Conservation (phyloP, 2,888 invertebrate species). For the Aporophyla nigra region DNA sequence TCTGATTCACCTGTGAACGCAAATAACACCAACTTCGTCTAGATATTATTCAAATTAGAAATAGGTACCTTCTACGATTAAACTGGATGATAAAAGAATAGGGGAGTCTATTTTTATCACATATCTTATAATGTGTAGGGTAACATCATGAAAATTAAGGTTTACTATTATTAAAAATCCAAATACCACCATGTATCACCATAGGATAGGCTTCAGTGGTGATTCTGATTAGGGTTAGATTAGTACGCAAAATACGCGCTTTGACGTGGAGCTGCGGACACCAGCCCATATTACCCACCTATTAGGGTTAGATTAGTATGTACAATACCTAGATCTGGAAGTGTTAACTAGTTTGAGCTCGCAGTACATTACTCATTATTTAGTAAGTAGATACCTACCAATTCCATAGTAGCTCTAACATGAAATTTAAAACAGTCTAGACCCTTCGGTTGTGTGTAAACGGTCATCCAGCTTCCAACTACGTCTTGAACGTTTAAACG, state of each 20-base stretch:
- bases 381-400: conserved; percentile 55
- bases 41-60: conserved; percentile 33
- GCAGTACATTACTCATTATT: background rate
- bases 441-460: conserved; percentile 71
- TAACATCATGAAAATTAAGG: background rate
- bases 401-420: conserved; percentile 71
- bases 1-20: background rate
- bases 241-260: background rate
- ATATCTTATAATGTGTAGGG: background rate
- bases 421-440: conserved; percentile 71
- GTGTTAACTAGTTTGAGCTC: background rate
- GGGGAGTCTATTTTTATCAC: background rate
- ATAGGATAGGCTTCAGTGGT: background rate
- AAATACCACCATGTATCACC: background rate
- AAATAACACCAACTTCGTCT: conserved; percentile 15
- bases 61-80: background rate
- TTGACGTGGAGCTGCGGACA: too few relatives aligned
- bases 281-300: background rate
- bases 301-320: conserved; percentile 5
- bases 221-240: background rate
- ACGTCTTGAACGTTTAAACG: conserved; percentile 66
- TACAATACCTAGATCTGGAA: background rate
- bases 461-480: conserved; percentile 74
- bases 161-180: too few relatives aligned
- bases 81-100: conserved; percentile 1